A percentile compares a stretch with the other conserved stretches of the same genome.
Evolutionary conservation across 1,140 invertebrate species (phyloP).

Genomic region (Fopius arisanus): DNA sequence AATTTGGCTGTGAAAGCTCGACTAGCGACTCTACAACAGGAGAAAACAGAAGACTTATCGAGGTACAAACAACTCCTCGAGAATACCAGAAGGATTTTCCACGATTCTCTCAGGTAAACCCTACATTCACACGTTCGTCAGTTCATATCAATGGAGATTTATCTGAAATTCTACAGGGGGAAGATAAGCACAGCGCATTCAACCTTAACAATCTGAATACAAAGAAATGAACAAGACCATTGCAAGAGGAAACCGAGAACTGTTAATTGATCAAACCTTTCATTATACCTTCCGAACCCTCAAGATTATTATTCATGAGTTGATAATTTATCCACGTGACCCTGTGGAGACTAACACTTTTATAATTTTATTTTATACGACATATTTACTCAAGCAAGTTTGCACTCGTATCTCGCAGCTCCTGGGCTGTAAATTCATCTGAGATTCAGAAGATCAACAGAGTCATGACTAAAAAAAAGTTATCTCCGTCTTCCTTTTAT

Average conservation of each 20-base stretch:
- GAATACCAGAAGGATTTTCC: constrained; percentile 47
- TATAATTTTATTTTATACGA: constrained; percentile 31
- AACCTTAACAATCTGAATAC: background rate
- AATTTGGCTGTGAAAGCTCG: constrained; percentile 55
- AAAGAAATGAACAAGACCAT: background rate
- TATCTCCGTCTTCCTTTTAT: background rate
- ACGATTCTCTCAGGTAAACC: constrained; percentile 47
- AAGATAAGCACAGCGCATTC: constrained; percentile 5
- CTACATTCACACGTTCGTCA: background rate
- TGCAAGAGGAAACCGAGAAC: background rate
- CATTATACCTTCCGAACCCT: too few relatives aligned
- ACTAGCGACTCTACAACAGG: constrained; percentile 50
- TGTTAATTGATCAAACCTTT: background rate
- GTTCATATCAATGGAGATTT: background rate
- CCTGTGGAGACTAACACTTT: background rate
- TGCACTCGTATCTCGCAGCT: constrained; percentile 37
- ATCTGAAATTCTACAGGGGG: background rate
- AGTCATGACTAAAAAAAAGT: background rate
- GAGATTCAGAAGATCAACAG: constrained; percentile 33
- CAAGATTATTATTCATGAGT: too few relatives aligned
- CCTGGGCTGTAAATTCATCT: constrained; percentile 42
- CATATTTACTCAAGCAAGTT: constrained; percentile 41
- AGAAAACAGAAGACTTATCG: constrained; percentile 52
- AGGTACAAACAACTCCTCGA: constrained; percentile 52
- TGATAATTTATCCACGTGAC: too few relatives aligned